Base-by-base conservation (phyloP, 2,113 vertebrate genomes). In the Pelmatolapia mariae region DNA sequence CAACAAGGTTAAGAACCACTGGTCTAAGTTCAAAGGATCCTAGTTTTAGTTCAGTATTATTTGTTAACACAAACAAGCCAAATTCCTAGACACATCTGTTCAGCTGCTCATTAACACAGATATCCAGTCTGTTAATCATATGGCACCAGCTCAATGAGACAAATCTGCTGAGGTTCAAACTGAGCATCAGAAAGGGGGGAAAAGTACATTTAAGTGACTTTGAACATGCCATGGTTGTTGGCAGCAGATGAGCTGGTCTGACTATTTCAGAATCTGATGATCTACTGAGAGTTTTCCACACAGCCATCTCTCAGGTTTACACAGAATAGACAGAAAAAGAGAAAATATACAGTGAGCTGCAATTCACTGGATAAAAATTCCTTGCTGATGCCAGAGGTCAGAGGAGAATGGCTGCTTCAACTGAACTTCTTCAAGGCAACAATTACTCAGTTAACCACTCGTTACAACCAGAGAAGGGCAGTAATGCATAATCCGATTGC, bases 171-270 rank as follows among this genome's bases (percentile, higher is more conserved):
- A 71, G 12, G n/a, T 71, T 43, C 66, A 71, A 40, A 15, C 12
- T 24, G 36, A 24, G 66, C 36, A 0, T 3, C 7, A 71, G 36
- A 24, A 71, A 22, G 1, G 5, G 3, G 2, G 4, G 1, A 9
- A 22, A 1, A 0, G 63, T 1, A 22, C 11, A 68, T 40, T 22
- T 13, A 68, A 5, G 33, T 22, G 63, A 40, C 63, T 68, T 68
- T 68, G 63, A 68, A 68, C 10, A 15, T 24, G 63, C 3, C 12
- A 0, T 9, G 3, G n/a, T 16, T 24, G 36, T 4, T 15, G 12
- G 7, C 4, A 0, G 1, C 11, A 40, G n/a, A 71, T 4, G 11
- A 40, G 7, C 36, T 43, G 36, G 31, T 71, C 1, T 71, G 63
- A 22, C 7, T 22, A 40, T 40, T 68, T 68, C 63, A 40, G 33